These are phyloP conservation scores for Eupithecia subfuscata DNA, from an alignment of 2,888 invertebrate species.

Conservation along the genomic window DNA sequence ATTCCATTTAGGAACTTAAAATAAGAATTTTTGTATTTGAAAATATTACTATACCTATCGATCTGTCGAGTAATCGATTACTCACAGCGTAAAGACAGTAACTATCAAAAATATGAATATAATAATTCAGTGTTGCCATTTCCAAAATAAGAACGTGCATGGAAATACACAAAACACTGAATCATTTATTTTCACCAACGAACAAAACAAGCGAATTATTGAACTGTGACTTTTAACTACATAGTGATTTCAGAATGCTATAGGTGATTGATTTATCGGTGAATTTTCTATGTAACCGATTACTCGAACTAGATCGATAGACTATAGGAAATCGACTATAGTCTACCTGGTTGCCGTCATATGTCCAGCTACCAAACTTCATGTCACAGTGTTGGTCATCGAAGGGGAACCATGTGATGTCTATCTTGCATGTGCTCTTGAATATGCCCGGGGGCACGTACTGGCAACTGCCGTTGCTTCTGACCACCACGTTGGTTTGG, in stretches of 20 bases:
- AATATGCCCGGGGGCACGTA: conserved; percentile 99
- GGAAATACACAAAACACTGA: conserved; percentile 31
- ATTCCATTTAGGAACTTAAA: conserved; percentile 29
- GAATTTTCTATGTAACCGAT: conserved; percentile 30
- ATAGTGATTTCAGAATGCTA: background rate
- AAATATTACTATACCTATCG: conserved; percentile 41
- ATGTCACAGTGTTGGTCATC: conserved; percentile 99
- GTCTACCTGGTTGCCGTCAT: conserved; percentile 96
- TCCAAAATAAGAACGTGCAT: conserved; percentile 31
- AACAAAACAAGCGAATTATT: background rate
- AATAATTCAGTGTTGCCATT: conserved; percentile 31
- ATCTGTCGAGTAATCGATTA: conserved; percentile 38
- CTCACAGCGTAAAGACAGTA: background rate
- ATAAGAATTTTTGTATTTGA: conserved; percentile 40
- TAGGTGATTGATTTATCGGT: background rate
- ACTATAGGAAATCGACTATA: conserved; percentile 32
- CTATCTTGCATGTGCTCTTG: conserved; percentile 99
- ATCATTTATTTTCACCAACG: conserved; percentile 4
- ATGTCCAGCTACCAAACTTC: conserved; percentile 99
- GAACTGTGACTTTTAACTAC: background rate
- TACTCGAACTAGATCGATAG: conserved; percentile 36
- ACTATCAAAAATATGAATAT: background rate
- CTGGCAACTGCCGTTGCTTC: conserved; percentile 98
- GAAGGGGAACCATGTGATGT: conserved; percentile 99
- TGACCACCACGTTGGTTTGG: conserved; percentile 99